Evolutionary conservation across 2,113 vertebrate genomes (phyloP), one percentile per base, ranked within the genome.

Genomic region (Numenius arquata): DNA sequence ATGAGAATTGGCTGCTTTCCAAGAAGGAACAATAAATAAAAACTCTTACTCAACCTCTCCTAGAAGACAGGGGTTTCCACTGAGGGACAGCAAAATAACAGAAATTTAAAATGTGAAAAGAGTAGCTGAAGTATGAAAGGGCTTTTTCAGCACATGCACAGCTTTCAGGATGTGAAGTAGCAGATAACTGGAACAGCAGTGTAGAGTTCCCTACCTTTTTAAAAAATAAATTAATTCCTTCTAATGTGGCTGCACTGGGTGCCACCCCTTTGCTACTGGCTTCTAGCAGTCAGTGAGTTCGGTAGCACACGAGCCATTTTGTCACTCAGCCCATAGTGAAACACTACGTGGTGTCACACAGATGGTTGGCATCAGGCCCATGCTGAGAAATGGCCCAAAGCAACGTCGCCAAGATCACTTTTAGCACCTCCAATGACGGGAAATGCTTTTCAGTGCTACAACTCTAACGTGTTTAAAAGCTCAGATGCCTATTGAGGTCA

Each of bases 301-400:
- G n/a, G 36, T 34, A 52, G 34, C 23, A 43, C 26, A 16, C 0
- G 0, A 50, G 18, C n/a, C 1, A 0, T 80, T 91, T 47, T 29
- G 20, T 55, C 68, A 22, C 22, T 72, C 34, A 12, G 47, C 27
- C 55, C 30, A 4, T 30, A 45, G 26, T 3, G 13, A 71, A 30
- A 47, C 2, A 6, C 20, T 47, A 22, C 0, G 2, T 13, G 63
- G 32, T 55, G 58, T 76, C 74, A 56, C 73, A 12, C 47, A 32
- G 30, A 27, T 4, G 27, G n/a, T 6, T 53, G 80, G 55, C 53
- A 21, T 8, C 15, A 15, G 30, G 70, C 27, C n/a, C 47, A 15
- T 23, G 29, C 19, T 22, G 68, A 67, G 27, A 52, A 75, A 16
- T 7, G 58, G 56, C 32, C 52, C 52, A 63, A 85, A 77, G n/a